These are phyloP conservation scores for Frankliniella fusca DNA, from an alignment of 2,888 invertebrate genomes.

Conservation along the genomic window DNA sequence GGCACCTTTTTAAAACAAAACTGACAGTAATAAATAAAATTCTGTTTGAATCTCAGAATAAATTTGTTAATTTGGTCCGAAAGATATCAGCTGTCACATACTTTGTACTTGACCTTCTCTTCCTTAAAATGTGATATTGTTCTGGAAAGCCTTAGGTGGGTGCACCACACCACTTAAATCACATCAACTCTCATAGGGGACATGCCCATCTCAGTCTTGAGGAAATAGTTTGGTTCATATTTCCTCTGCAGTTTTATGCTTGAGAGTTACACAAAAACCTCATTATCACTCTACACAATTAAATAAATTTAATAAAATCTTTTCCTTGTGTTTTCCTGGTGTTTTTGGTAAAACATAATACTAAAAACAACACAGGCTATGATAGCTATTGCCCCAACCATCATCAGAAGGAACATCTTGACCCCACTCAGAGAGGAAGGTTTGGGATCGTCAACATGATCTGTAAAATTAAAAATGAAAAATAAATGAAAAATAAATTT, in stretches of 20 bases:
- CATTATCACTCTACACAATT: neutral
- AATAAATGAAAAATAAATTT: slow-evolving; percentile 27
- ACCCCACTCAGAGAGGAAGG: slow-evolving; percentile 81
- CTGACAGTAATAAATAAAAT: neutral
- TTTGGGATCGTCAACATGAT: slow-evolving; percentile 82
- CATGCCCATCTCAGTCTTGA: slow-evolving; percentile 16
- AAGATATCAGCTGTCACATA: neutral
- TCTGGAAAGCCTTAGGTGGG: neutral
- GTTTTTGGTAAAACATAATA: slow-evolving; percentile 89
- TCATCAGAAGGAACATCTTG: slow-evolving; percentile 83
- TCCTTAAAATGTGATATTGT: neutral
- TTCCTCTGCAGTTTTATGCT: neutral
- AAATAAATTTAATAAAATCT: slow-evolving; percentile 64
- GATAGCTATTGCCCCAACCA: slow-evolving; percentile 76
- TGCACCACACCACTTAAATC: neutral
- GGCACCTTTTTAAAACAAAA: neutral
- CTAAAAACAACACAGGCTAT: slow-evolving; percentile 81
- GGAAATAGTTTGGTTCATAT: neutral
- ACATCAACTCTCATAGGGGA: neutral
- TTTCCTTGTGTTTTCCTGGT: slow-evolving; percentile 83
- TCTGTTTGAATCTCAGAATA: neutral
- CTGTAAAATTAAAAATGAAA: slow-evolving; percentile 47
- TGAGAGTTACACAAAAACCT: neutral
- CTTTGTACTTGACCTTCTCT: neutral
- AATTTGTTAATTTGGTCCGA: neutral